Percentiles rank a stretch among this genome's conserved stretches.
These are phyloP conservation scores for Ornithoptera alexandrae DNA, from an alignment of 2,888 invertebrate genomes.

Conservation along the genomic window DNA sequence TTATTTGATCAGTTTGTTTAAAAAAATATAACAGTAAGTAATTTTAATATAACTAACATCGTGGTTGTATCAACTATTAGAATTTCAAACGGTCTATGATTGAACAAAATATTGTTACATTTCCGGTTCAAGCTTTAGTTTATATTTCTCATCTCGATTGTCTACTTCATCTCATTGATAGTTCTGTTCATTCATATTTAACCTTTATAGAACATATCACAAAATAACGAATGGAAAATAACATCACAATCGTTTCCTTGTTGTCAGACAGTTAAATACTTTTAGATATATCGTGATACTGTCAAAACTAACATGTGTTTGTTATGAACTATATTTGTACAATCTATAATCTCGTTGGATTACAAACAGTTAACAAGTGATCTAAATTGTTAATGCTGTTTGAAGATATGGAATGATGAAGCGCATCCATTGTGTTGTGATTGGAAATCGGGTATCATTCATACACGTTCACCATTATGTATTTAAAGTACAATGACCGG, in stretches of 20 bases:
- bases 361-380: not conserved
- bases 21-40: too few relatives aligned
- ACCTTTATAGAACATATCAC: not conserved
- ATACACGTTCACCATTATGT: slow-evolving; percentile 17
- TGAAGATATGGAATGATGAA: slow-evolving; percentile 26
- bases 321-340: not conserved
- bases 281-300: not conserved
- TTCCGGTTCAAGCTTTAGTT: too few relatives aligned
- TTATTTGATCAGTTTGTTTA: too few relatives aligned
- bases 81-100: too few relatives aligned
- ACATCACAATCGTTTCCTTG: not conserved
- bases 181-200: too few relatives aligned
- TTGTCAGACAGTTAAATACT: not conserved
- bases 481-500: slow-evolving; percentile 29
- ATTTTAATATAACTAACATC: too few relatives aligned
- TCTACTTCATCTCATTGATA: too few relatives aligned
- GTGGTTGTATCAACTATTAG: too few relatives aligned
- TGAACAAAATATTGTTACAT: too few relatives aligned
- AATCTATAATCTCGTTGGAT: not conserved
- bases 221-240: not conserved
- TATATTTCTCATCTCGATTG: too few relatives aligned
- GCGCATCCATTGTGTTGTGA: slow-evolving; percentile 31
- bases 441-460: slow-evolving; percentile 22
- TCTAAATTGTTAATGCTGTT: slow-evolving; percentile 6
- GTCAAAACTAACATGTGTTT: not conserved